These are phyloP conservation scores for Sebastes taczanowskii DNA, from an alignment of 2,797 vertebrate species.

Conservation along the genomic window DNA sequence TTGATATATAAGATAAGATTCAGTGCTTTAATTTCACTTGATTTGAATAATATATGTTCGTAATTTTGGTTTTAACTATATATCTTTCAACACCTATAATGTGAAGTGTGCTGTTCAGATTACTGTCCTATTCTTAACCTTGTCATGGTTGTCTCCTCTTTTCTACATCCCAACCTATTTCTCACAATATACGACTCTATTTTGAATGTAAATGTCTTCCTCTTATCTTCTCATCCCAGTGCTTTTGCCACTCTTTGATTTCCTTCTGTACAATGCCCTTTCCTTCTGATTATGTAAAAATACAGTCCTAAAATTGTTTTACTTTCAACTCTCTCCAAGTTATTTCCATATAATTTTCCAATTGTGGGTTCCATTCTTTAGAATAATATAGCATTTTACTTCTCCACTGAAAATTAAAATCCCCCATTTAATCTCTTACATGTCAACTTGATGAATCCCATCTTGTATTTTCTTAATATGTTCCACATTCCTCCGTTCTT, in stretches of 20 bases:
- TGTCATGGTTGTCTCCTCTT: not conserved
- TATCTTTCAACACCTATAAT: not conserved
- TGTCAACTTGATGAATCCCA: not conserved
- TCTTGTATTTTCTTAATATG: not conserved
- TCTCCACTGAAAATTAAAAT: not conserved
- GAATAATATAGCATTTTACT: too few species aligned
- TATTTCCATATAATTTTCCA: too few species aligned
- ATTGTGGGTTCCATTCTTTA: too few species aligned
- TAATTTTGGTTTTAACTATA: too few species aligned
- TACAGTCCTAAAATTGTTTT: not conserved
- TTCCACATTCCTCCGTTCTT: not conserved
- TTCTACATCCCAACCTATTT: not conserved
- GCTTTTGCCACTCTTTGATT: not conserved
- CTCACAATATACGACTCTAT: not conserved
- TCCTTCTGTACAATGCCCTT: not conserved
- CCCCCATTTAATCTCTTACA: not conserved
- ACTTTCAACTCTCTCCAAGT: not conserved
- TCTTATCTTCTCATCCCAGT: not conserved
- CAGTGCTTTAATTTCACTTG: accelerated
- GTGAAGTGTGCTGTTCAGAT: not conserved
- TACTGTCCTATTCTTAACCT: not conserved
- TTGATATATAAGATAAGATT: too few species aligned
- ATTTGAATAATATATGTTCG: too few species aligned
- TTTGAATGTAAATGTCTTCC: not conserved
- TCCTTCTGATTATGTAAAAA: not conserved